Evolutionary conservation across 2,797 vertebrate species (phyloP), one percentile per base, ranked within the genome.

Genomic region (Girardinus metallicus): DNA sequence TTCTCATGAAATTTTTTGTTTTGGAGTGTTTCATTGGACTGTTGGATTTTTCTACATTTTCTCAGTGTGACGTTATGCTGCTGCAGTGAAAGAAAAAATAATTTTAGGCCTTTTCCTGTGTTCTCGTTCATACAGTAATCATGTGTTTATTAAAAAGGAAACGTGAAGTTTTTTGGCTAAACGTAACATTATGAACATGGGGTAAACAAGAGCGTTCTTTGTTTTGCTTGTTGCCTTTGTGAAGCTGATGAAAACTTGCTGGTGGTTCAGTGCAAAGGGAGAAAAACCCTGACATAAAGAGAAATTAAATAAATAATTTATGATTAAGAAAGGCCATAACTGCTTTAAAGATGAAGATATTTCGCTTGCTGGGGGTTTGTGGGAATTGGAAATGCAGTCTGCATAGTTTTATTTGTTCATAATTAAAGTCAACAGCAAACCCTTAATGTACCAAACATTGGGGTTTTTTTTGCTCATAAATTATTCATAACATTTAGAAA

Each of bases 291-390:
- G 0, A 44, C 13, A 71, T 11, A 74, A 53, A 49, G 26, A 46
- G 16, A 18, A n/a, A 39, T 12, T 1, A 31, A 39, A 70, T 77
- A 53, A 83, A 73, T 72, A 75, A 51, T 75, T 51, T 51, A 51
- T 51, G 49, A 51, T 23, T 51, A 51, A 23, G 49, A 51, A 23
- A 51, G 49, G 49, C 49, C 49, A 51, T 21, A 9, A 80, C 80
- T 39, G 6, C 62, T 81, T 72, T 43, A 75, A 46, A 43, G 62
- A 62, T 36, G 18, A 73, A 78, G n/a, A 21, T 73, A 66, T 66
- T 66, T 34, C 18, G 0, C 18, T 66, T 4, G 2, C 7, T 36
- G 62, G 18, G 64, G 8, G 36, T 23, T 18, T 23, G 36, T 41
- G 64, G 34, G 64, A 39, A 23, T 39, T 62, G 36, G 39, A 39